Conservation (phyloP, 2,113 vertebrate genomes). For the Tragelaphus buxtoni region DNA sequence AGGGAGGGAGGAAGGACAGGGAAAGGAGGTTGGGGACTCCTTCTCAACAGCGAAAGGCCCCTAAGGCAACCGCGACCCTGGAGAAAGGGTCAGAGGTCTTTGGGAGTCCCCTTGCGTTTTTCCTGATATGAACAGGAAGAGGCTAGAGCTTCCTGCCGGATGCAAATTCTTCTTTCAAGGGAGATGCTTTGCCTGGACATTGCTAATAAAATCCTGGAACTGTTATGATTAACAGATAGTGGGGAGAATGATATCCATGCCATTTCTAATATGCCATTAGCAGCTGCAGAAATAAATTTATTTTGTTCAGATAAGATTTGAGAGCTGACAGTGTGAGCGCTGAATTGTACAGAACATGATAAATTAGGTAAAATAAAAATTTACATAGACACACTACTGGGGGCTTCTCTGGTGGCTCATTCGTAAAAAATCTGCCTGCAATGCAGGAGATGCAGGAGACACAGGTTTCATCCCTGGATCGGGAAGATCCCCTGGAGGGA, state of each 20-base stretch:
- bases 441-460: not conserved
- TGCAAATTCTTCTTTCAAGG: not conserved
- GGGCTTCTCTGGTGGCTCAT: not conserved
- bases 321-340: not conserved
- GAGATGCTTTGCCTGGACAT: not conserved
- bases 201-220: not conserved
- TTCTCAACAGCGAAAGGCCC: slow-evolving; percentile 40
- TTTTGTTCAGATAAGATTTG: not conserved
- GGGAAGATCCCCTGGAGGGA: not conserved
- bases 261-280: not conserved
- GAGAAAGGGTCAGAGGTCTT: slow-evolving; percentile 66
- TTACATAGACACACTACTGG: not conserved
- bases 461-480: not conserved
- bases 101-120: not conserved
- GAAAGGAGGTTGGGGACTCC: slow-evolving; percentile 16
- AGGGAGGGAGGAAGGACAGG: not conserved
- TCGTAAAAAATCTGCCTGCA: not conserved
- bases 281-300: not conserved
- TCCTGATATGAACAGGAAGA: not conserved
- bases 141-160: slow-evolving; percentile 4
- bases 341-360: not conserved
- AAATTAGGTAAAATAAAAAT: not conserved
- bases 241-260: not conserved
- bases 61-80: slow-evolving; percentile 17
- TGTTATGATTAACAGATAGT: not conserved